Base-by-base conservation (phyloP, 2,888 invertebrate genomes). In the Thera britannica region DNA sequence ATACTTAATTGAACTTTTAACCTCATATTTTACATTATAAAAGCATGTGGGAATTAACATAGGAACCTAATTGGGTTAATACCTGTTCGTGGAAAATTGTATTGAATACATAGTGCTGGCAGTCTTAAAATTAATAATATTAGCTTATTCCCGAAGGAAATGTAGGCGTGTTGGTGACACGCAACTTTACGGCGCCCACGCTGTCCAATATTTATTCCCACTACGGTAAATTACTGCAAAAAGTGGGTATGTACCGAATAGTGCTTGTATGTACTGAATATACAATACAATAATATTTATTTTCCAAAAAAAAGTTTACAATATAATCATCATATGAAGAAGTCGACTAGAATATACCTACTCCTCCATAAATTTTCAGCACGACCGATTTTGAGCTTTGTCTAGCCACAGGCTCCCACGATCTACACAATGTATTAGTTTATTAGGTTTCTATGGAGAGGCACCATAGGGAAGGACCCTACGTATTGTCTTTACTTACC, bases 1-100 rank as follows among this genome's bases (percentile, higher is more conserved):
- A 3, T 34, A 23, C 8, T 2, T 3, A 9, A 52, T 9, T 9
- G 8, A 34, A 49, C 7, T 51, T 49, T 7, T 52, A 34, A 52
- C 3, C 52, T 52, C 34, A 52, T 34, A 8, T 34, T 12, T 23
- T 38, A 36, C 55, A 46, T 51, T 23, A 51, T 54, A 54, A 62
- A 41, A 68, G 58, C 71, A 65, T 69, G 72, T 72, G 72, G 75
- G 70, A 73, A 70, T 75, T 60, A 79, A 74, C 71, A 70, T 65
- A 23, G 23, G 68, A 80, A 77, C 71, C 75, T 80, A 81, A 83
- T 83, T 84, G 77, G 84, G 81, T 80, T 82, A 84, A 83, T 76
- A 78, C 55, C 48, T 48, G 41, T 75, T 76, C 9, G 71, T 67
- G 72, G 75, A 63, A 72, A 74, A 73, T 72, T 75, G 65, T 77